A percentile compares a stretch with the other conserved stretches of the same genome.
Evolutionary conservation across 2,797 vertebrate genomes (phyloP).

Genomic region (Brotula barbata): DNA sequence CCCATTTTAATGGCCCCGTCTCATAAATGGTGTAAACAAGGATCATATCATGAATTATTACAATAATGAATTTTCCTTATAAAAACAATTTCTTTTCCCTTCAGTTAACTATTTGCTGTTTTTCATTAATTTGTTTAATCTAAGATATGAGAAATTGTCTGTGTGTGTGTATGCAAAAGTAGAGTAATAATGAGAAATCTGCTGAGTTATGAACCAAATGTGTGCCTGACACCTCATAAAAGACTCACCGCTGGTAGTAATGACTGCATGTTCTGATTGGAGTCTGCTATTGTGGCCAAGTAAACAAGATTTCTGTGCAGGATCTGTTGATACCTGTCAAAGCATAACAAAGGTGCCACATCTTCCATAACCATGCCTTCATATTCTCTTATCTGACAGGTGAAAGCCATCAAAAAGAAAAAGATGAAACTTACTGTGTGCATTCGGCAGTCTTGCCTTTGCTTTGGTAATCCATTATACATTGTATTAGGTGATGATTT

Average conservation of each 20-base stretch:
- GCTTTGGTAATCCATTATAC: slow-evolving; percentile 98
- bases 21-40: too few relatives aligned
- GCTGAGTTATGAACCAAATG: background rate
- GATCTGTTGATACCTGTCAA: slow-evolving; percentile 95
- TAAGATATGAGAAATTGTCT: too few relatives aligned
- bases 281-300: slow-evolving; percentile 99
- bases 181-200: slow-evolving; percentile 4
- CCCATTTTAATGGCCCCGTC: too few relatives aligned
- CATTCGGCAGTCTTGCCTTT: slow-evolving; percentile 97
- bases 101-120: background rate
- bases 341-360: too few relatives aligned
- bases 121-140: too few relatives aligned
- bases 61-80: background rate
- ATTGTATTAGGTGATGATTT: slow-evolving; percentile 96
- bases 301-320: slow-evolving; percentile 99
- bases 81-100: background rate
- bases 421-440: slow-evolving; percentile 86
- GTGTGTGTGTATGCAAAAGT: too few relatives aligned
- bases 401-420: background rate
- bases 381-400: background rate
- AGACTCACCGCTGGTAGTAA: slow-evolving; percentile 98
- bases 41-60: too few relatives aligned
- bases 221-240: slow-evolving; percentile 8
- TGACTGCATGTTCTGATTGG: slow-evolving; percentile 99
- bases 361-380: background rate